Evolutionary conservation across 2,113 vertebrate species (phyloP), one percentile per base, ranked within the genome.

Genomic region (Zapornia atra): DNA sequence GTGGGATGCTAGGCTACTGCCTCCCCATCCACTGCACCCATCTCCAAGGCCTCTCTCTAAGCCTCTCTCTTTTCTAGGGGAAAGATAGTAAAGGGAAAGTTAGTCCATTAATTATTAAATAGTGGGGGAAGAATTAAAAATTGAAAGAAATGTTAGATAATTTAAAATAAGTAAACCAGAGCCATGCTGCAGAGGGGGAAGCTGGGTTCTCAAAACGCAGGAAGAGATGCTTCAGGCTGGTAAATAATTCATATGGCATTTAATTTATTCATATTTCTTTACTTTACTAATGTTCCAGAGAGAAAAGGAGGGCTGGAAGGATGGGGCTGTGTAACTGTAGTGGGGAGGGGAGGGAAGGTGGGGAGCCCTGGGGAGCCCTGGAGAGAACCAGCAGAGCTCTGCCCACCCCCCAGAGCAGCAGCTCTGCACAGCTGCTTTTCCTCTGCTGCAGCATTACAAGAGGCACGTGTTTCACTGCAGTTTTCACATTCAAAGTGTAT

Each of bases 261-360:
- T 95, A 57, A 96, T 96, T 97, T 96, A 96, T 97, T 96, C 95
- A 96, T 94, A 75, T 86, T 95, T 95, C 96, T 97, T 96, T 95
- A 81, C 96, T 95, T 97, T 96, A 44, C 77, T 94, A 69, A 96
- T 76, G 77, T 96, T 92, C 80, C 88, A 61, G 80, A 19, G 94
- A 90, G 96, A 78, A 40, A 51, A 83, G 38, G 21, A 65, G 61
- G n/a, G 24, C 51, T 26, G 53, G 34, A 54, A 42, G 79, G 50
- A 61, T 31, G 65, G 42, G 31, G 24, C 26, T 57, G 46, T 10
- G 60, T 1, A 66, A 59, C 46, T 34, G 65, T 8, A 50, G 80
- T 12, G 15, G 6, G 78, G 66, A 88, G n/a, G 2, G 68, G 53
- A 64, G 29, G 79, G 72, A 57, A 16, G 10, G 44, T 1, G 4